Evolutionary conservation across 2,113 vertebrate genomes (phyloP).

Genomic region (Chaetodon trifascialis): DNA sequence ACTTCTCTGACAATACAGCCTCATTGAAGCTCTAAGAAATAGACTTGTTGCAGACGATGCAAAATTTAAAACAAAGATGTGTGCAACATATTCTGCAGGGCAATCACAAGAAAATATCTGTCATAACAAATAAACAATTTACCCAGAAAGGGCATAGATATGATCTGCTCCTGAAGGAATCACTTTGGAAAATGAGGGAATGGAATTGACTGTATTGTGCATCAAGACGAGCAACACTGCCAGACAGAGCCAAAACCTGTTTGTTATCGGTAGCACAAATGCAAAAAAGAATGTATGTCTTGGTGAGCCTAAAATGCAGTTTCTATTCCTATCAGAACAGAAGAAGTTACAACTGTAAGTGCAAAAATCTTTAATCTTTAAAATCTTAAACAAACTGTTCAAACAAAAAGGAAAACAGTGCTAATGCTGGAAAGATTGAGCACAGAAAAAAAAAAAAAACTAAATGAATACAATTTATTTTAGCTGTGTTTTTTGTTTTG

Average conservation of each 20-base stretch:
- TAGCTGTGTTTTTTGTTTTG: too few species aligned
- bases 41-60: neutral
- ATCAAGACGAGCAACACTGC: constrained; percentile 47
- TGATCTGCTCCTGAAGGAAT: constrained; percentile 67
- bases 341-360: neutral
- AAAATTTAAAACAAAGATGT: neutral
- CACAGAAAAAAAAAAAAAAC: too few species aligned
- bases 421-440: neutral
- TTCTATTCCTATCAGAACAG: neutral
- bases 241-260: neutral
- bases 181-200: constrained; percentile 67
- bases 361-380: neutral
- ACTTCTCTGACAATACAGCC: neutral
- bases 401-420: neutral
- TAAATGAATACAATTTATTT: too few species aligned
- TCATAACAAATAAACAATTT: constrained; percentile 76
- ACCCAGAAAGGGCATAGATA: constrained; percentile 55
- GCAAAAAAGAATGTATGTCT: neutral
- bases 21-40: neutral
- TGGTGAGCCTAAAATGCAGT: neutral
- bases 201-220: constrained; percentile 55
- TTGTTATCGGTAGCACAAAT: neutral
- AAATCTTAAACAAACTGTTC: neutral
- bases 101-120: constrained; percentile 9
- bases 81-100: neutral